Conservation (phyloP, 2,888 invertebrate species). For the Drosophila neonasuta region DNA sequence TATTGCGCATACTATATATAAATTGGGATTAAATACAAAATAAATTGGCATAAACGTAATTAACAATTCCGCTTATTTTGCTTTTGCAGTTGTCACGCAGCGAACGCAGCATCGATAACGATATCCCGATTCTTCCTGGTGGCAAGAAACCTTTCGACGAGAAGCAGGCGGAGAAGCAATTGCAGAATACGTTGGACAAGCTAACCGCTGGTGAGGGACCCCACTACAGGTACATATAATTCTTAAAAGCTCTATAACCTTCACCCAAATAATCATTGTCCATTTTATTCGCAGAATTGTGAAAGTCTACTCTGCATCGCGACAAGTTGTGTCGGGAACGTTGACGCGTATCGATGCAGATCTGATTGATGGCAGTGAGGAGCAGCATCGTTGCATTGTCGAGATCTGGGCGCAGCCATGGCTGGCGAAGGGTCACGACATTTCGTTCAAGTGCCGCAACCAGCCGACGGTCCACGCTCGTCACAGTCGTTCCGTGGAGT, state of each 20-base stretch:
- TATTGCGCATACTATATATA: neutral
- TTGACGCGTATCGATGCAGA: conserved; percentile 85
- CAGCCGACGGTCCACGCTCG: conserved; percentile 67
- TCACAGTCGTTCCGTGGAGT: conserved; percentile 78
- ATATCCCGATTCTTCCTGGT: conserved; percentile 39
- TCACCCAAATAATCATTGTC: neutral
- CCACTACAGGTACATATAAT: conserved; percentile 66
- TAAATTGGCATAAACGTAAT: neutral
- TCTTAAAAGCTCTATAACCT: neutral
- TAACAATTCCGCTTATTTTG: neutral
- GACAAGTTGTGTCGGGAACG: conserved; percentile 84
- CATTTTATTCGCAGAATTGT: conserved; percentile 56
- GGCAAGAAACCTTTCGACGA: conserved; percentile 51
- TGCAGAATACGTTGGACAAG: conserved; percentile 68
- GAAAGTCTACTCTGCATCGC: conserved; percentile 81
- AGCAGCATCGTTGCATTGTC: conserved; percentile 70
- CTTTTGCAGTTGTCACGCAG: conserved; percentile 57
- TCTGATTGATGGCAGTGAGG: conserved; percentile 83
- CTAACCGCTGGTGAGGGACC: conserved; percentile 76
- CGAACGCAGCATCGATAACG: conserved; percentile 57
- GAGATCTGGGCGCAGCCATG: conserved; percentile 85
- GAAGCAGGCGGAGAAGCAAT: conserved; percentile 62
- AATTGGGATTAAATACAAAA: neutral
- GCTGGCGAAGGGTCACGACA: conserved; percentile 82
- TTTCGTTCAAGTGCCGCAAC: conserved; percentile 81